Percentiles rank a stretch among this genome's conserved stretches.
These are phyloP conservation scores for Oegoconia quadripuncta DNA, from an alignment of 2,888 invertebrate genomes.

Conservation along the genomic window DNA sequence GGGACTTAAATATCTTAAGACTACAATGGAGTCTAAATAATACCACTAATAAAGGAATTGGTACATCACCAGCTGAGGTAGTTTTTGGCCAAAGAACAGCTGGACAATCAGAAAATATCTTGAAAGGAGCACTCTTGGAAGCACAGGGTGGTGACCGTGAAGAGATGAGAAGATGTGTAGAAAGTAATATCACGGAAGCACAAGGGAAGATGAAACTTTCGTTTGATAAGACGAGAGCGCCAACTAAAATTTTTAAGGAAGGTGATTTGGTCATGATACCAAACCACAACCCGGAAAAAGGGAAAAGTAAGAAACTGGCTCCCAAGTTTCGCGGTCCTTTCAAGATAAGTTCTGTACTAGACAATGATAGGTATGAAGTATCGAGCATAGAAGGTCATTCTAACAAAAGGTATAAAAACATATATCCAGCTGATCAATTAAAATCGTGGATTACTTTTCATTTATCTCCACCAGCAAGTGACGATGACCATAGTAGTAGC, in stretches of 20 bases:
- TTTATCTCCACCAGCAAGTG: too few species aligned
- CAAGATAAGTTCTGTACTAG: slow-evolving; percentile 8
- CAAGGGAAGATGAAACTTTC: too few species aligned
- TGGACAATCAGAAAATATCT: slow-evolving; percentile 5
- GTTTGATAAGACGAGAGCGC: too few species aligned
- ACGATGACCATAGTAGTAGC: too few species aligned
- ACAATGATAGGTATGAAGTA: slow-evolving; percentile 14
- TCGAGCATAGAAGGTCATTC: slow-evolving; percentile 5
- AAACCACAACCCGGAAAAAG: slow-evolving; percentile 10
- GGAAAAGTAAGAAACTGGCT: slow-evolving; percentile 12
- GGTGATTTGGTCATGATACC: slow-evolving; percentile 6
- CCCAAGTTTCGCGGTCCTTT: slow-evolving; percentile 17
- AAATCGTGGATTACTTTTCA: too few species aligned
- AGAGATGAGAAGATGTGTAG: slow-evolving; percentile 6
- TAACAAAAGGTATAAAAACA: slow-evolving; percentile 5
- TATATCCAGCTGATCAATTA: too few species aligned
- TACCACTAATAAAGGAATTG: too few species aligned
- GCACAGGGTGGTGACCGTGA: slow-evolving; percentile 4
- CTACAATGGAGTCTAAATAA: too few species aligned
- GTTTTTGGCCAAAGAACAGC: too few species aligned
- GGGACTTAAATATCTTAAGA: too few species aligned
- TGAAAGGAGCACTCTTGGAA: slow-evolving; percentile 2
- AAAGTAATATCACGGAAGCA: slow-evolving; percentile 1
- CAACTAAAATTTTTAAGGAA: too few species aligned
- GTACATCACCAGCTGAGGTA: too few species aligned